A percentile compares a stretch with the other conserved stretches of the same genome.
Conservation (phyloP, 2,113 vertebrate genomes). For the Cricetomys ansorgei region DNA sequence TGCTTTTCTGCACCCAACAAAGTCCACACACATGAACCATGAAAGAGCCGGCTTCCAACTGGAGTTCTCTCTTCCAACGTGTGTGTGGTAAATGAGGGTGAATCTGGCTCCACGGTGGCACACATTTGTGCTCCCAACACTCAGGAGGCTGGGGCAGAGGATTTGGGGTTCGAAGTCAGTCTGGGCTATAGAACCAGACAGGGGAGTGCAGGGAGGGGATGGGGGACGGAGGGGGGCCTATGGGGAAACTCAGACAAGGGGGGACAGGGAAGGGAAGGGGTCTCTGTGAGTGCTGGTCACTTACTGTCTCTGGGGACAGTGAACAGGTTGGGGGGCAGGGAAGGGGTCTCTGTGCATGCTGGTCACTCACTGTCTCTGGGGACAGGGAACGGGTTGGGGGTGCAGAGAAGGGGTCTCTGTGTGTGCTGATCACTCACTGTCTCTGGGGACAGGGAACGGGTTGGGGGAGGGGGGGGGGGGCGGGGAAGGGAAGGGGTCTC, state of each 20-base stretch:
- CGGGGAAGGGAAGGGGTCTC: neutral
- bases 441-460: too few relatives aligned
- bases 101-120: neutral
- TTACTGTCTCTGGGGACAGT: too few relatives aligned
- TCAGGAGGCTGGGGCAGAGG: neutral
- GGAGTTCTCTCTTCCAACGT: neutral
- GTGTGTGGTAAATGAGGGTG: neutral
- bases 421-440: conserved; percentile 81
- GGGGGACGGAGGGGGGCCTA: too few relatives aligned
- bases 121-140: neutral
- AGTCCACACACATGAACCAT: neutral
- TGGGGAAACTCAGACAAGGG: too few relatives aligned
- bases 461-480: neutral
- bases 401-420: neutral
- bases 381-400: conserved; percentile 3
- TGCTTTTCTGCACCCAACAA: neutral
- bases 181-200: too few relatives aligned
- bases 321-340: fast-evolving
- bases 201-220: neutral
- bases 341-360: neutral
- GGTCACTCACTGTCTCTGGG: conserved; percentile 86
- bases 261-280: too few relatives aligned
- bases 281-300: too few relatives aligned
- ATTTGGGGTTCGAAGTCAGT: too few relatives aligned
- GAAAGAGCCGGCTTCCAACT: neutral